Evolutionary conservation across 2,113 vertebrate species (phyloP).

Genomic region (Malurus alboscapulatus): DNA sequence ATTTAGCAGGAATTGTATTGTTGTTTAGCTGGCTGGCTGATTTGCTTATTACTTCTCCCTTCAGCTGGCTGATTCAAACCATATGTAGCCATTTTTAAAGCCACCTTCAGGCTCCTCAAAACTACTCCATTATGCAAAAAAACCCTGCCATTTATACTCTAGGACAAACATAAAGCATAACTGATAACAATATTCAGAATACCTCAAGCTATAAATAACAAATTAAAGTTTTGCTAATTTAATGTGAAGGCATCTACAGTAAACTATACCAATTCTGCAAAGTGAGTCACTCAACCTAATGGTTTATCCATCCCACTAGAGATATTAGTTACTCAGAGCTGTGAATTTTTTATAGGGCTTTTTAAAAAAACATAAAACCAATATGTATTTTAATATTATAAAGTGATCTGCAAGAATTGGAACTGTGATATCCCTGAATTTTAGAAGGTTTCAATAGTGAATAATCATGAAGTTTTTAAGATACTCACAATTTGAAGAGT

Average conservation of each 20-base stretch:
- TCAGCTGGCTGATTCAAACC: constrained; percentile 41
- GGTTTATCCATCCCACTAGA: neutral
- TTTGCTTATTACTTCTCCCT: constrained; percentile 16
- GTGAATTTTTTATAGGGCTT: neutral
- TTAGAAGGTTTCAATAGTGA: neutral
- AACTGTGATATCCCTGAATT: neutral
- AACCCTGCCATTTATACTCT: neutral
- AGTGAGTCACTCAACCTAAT: neutral
- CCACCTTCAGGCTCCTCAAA: neutral
- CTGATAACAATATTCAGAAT: neutral
- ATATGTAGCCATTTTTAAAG: neutral
- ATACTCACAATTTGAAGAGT: neutral
- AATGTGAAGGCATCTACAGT: neutral
- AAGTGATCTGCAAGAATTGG: neutral
- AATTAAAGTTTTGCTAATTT: neutral
- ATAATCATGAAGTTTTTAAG: neutral
- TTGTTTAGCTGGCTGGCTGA: constrained; percentile 25
- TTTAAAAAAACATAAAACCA: neutral
- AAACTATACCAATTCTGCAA: neutral
- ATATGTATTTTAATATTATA: neutral
- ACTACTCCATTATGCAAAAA: neutral
- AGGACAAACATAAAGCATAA: neutral
- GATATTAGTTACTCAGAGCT: neutral
- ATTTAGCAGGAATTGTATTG: constrained; percentile 13
- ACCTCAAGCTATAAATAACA: neutral